Evolutionary conservation across 2,797 vertebrate species (phyloP).

Genomic region (Avahi laniger): DNA sequence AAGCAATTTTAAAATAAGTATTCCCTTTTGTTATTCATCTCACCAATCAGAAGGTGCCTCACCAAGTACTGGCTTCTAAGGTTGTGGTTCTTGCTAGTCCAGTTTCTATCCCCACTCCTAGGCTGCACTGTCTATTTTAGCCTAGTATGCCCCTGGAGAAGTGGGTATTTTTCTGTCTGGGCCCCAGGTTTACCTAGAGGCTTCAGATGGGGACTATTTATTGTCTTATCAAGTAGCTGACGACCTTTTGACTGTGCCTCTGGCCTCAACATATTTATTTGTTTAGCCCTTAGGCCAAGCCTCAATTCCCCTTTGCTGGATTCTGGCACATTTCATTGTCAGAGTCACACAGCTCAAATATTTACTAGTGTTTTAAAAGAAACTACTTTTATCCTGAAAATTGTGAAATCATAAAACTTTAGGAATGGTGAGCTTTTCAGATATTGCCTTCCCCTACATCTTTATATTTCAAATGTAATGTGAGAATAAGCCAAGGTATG

Average conservation of each 20-base stretch:
- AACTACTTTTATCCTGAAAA: neutral
- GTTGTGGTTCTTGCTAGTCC: neutral
- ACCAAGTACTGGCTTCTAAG: neutral
- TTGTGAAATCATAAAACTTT: conserved; percentile 15
- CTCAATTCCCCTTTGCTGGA: neutral
- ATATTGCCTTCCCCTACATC: neutral
- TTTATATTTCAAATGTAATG: neutral
- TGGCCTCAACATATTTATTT: neutral
- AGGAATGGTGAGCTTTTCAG: neutral
- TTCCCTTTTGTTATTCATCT: neutral
- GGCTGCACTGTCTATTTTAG: neutral
- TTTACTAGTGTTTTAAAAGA: neutral
- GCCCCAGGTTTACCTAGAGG: neutral
- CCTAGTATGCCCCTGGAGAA: neutral
- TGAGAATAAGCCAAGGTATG: neutral
- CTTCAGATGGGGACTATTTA: neutral
- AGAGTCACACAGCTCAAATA: neutral
- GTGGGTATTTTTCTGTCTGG: neutral
- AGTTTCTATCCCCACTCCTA: neutral
- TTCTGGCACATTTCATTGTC: neutral
- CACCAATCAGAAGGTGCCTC: neutral
- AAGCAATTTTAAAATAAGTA: neutral
- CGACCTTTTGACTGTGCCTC: neutral
- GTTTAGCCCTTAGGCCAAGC: neutral
- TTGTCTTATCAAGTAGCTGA: neutral